Base-by-base conservation (phyloP, 2,888 invertebrate species). In the Sinhomidia bicolor region DNA sequence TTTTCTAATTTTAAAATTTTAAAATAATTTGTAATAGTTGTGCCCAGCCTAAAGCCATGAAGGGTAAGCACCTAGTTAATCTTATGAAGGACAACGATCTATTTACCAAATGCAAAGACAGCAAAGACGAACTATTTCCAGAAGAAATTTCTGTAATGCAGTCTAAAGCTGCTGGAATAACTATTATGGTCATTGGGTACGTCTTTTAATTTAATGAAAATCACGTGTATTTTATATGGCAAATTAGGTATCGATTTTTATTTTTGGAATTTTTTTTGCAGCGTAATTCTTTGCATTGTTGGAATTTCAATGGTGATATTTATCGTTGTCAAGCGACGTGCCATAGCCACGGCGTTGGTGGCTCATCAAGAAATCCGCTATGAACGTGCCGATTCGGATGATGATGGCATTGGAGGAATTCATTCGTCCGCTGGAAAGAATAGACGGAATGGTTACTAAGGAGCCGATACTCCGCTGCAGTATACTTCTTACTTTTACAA, bases 281-380 rank as follows among this genome's bases (percentile, higher is more conserved):
- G 92, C 36, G 68, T 91, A 14, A 78, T 92, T 10, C 83, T 92
- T 12, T 89, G 90, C 36, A 71, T 91, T 9, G 80, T 91, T 68
- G 91, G 90, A 12, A 79, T 91, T 1, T 90, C 91, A 12, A 89
- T 91, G 32, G 82, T 92, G 9, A 90, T 89, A 6, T 91, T 92
- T 44, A 54, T 91, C 9, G 29, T 92, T 12, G 79, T 92, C 5
- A 92, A 92, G 76, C 83, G 92, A 10, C 81, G 91, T 60, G 92
- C 92, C n/a, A 92, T 92, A 44, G 90, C 91, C 9, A 44, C 57
- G 9, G 91, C 91, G 9, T 62, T 92, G 10, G 88, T 90, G 62
- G 82, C 85, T 14, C 90, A 90, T 23, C 91, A 91, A 41, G 91
- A 91, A 88, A 92, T 92, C 74, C 91, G 91, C 0, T 92, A 92